Percentiles rank a stretch among this genome's conserved stretches.
Conservation (phyloP, 2,113 vertebrate species). For the Nycticebus coucang region DNA sequence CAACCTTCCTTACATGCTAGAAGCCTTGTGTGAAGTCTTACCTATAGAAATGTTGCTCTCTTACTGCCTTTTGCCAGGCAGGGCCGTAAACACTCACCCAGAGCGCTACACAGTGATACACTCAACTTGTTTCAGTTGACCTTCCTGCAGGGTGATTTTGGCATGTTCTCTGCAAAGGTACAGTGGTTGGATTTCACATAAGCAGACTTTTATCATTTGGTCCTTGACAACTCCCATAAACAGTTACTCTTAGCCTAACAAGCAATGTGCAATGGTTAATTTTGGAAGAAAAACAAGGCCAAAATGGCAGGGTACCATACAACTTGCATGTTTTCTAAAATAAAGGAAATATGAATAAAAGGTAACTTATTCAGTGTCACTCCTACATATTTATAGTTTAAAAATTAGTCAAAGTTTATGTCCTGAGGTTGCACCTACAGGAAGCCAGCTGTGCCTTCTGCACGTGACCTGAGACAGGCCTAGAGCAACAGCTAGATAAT, state of each 20-base stretch:
- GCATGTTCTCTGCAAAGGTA: slow-evolving; percentile 10
- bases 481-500: slow-evolving; percentile 94
- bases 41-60: not conserved
- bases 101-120: not conserved
- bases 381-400: slow-evolving; percentile 91
- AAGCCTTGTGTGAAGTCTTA: not conserved
- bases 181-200: fast-evolving
- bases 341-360: slow-evolving; percentile 86
- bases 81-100: not conserved
- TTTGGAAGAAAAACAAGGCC: slow-evolving; percentile 65
- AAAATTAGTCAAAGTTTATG: slow-evolving; percentile 91
- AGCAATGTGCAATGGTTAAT: slow-evolving; percentile 46
- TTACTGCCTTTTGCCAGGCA: not conserved
- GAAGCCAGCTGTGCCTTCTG: slow-evolving; percentile 96
- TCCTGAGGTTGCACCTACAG: slow-evolving; percentile 95
- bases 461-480: slow-evolving; percentile 96
- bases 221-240: slow-evolving; percentile 62
- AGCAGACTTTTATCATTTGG: slow-evolving; percentile 40
- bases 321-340: slow-evolving; percentile 72
- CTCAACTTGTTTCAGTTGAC: not conserved
- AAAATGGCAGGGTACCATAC: slow-evolving; percentile 64
- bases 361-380: slow-evolving; percentile 88
- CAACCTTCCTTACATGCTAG: not conserved
- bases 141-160: not conserved
- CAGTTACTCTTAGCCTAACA: slow-evolving; percentile 27